Percentiles rank a stretch among this genome's conserved stretches.
Evolutionary conservation across 2,797 vertebrate species (phyloP).

Genomic region (Cynodonichthys magdalenae): DNA sequence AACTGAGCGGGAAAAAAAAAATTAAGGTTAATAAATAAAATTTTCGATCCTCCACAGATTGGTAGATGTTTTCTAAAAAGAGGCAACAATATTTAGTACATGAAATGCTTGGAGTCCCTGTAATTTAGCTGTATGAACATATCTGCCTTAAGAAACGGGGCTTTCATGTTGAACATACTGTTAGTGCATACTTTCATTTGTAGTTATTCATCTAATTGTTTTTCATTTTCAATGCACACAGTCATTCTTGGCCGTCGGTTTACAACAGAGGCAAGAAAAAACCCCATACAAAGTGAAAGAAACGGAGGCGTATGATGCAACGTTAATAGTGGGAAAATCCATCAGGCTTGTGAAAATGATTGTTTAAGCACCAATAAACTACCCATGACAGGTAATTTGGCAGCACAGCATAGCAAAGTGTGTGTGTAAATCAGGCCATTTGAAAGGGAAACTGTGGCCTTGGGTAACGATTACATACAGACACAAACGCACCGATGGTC

Average conservation of each 20-base stretch:
- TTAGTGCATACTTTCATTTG: not conserved
- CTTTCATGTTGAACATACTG: not conserved
- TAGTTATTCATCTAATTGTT: conserved; percentile 1
- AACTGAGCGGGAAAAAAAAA: too few relatives aligned
- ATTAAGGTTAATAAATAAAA: too few relatives aligned
- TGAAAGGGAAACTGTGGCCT: conserved; percentile 35
- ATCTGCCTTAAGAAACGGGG: not conserved
- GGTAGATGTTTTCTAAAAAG: not conserved
- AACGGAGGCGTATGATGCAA: conserved; percentile 29
- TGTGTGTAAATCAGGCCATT: conserved; percentile 58
- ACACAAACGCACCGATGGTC: conserved; percentile 1
- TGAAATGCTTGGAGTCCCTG: too few relatives aligned
- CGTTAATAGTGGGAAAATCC: conserved; percentile 52
- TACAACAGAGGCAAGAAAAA: conserved; percentile 1
- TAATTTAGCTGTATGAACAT: not conserved
- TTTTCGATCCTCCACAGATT: too few relatives aligned
- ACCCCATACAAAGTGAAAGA: conserved; percentile 3
- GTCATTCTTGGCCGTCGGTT: not conserved
- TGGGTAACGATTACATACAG: conserved; percentile 14
- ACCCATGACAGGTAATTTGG: conserved; percentile 64
- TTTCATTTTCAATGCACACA: not conserved
- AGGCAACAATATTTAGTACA: not conserved
- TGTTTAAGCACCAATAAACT: conserved; percentile 68
- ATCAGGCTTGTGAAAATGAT: conserved; percentile 62
- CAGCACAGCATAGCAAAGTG: conserved; percentile 43